Evolutionary conservation across 2,113 vertebrate species (phyloP).

Genomic region (Oxygymnocypris stewartii): DNA sequence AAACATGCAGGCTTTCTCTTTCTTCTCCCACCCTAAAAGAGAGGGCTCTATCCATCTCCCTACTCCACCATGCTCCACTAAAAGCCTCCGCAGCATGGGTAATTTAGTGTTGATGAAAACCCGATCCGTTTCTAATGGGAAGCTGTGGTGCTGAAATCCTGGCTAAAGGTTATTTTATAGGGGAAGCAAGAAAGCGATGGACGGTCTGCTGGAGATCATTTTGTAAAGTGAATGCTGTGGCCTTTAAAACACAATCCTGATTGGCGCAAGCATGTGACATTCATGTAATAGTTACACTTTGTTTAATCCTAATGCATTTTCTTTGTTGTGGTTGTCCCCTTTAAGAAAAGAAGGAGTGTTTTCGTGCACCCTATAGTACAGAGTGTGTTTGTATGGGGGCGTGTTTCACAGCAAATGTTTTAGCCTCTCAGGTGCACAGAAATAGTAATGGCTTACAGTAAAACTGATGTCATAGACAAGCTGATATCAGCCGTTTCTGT

Average conservation of each 20-base stretch:
- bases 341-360: not conserved
- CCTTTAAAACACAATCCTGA: not conserved
- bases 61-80: constrained; percentile 32
- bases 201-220: not conserved
- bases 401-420: not conserved
- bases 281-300: not conserved
- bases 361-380: not conserved
- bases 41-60: not conserved
- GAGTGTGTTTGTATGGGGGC: not conserved
- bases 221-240: not conserved
- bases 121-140: constrained; percentile 9
- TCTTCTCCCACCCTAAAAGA: constrained; percentile 9
- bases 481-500: not conserved
- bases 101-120: constrained; percentile 38
- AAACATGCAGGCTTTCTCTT: constrained; percentile 33
- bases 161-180: constrained; percentile 31
- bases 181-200: not conserved
- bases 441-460: not conserved
- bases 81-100: constrained; percentile 38
- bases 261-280: not conserved
- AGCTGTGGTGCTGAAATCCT: constrained; percentile 17
- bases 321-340: not conserved
- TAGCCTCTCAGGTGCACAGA: constrained; percentile 2
- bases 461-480: not conserved
- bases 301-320: not conserved